Base-by-base conservation (phyloP, 2,113 vertebrate species). In the Climacteris rufus region DNA sequence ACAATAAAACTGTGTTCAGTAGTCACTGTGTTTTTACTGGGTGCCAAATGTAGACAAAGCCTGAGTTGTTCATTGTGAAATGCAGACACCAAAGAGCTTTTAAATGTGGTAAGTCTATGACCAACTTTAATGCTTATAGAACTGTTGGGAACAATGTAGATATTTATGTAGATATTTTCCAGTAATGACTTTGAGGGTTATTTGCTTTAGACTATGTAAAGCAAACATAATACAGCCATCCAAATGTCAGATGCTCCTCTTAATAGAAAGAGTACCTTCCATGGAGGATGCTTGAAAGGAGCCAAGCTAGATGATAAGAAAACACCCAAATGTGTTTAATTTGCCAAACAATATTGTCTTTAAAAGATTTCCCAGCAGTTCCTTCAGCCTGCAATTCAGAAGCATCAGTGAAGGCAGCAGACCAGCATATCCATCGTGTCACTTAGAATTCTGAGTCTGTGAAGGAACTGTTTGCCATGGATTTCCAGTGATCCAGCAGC, bases 121-220 rank as follows among this genome's bases (percentile, higher is more conserved):
- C 69, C 79, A 76, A 85, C 60, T 23, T 66, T 85, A 82, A 52
- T 61, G 56, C 83, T 75, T 87, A 19, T 37, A 64, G 76, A 49
- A 69, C 64, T 94, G 63, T 89, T 1, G 0, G 53, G 69, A 65
- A 89, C 84, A 93, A 68, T 90, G 74, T 78, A 87, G 91, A 63
- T 90, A 83, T 66, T 90, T 86, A 85, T 76, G 63, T 71, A 90
- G 64, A 71, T 81, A 64, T 81, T 94, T 92, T 87, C 77, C 76
- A 91, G 52, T 83, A 92, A 83, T 83, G 64, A 76, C 80, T 90
- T 83, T 31, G 40, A 77, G 76, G 20, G 17, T 81, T 94, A 24
- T 92, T 96, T 91, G 35, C 72, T 95, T 89, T 82, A 78, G 60
- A 42, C 54, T 70, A 7, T 75, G 39, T 63, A 89, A 94, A 92